Percentiles rank a stretch among this genome's conserved stretches.
phyloP scores from a whole-genome alignment of 2,888 invertebrate genomes.

The Heliconius erato region DNA sequence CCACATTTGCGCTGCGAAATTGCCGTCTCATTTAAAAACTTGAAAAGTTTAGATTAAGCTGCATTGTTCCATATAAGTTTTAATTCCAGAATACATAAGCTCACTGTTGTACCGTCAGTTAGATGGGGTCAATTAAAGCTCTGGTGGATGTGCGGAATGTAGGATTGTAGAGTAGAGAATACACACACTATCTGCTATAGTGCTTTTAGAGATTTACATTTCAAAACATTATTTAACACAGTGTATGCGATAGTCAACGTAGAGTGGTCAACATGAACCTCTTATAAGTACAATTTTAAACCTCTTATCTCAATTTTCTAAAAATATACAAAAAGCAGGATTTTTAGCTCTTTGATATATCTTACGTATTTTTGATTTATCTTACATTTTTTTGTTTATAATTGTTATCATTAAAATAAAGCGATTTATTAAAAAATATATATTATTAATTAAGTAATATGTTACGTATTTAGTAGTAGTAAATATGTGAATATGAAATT shows the following conservation, averaged over 20 bases:
- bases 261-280: not conserved
- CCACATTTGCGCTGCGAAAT: conserved; percentile 49
- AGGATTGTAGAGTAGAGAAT: not conserved
- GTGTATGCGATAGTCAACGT: not conserved
- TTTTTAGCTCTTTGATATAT: not conserved
- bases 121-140: conserved; percentile 55
- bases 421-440: too few relatives aligned
- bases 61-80: conserved; percentile 64
- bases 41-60: conserved; percentile 56
- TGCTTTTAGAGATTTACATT: conserved; percentile 11
- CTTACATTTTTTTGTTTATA: too few relatives aligned
- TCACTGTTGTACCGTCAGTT: conserved; percentile 50
- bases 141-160: conserved; percentile 39
- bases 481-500: not conserved
- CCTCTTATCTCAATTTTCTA: too few relatives aligned
- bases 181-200: not conserved
- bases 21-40: conserved; percentile 45
- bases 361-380: not conserved
- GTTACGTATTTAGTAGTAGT: too few relatives aligned
- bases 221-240: not conserved
- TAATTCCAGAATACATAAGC: conserved; percentile 59
- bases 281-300: too few relatives aligned
- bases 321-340: not conserved
- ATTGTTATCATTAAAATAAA: too few relatives aligned
- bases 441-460: too few relatives aligned